Evolutionary conservation across 2,888 invertebrate genomes (phyloP), one percentile per base, ranked within the genome.

Genomic region (Plutella xylostella): DNA sequence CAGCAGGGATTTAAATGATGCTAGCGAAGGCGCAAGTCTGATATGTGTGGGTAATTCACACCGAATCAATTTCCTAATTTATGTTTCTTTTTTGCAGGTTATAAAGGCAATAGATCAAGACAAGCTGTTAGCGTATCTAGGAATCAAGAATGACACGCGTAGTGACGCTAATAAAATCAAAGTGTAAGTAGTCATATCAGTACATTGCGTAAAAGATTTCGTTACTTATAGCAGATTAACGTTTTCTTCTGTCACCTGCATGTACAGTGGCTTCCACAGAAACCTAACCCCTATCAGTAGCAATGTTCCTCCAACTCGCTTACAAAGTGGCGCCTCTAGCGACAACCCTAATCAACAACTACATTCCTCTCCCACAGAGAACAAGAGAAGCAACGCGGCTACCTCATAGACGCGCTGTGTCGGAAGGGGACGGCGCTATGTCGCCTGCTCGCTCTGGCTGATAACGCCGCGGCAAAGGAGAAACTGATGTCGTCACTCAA

Each of bases 301-400:
- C n/a, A n/a, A n/a, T n/a, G n/a, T n/a, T n/a, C n/a, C n/a, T n/a
- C n/a, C n/a, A n/a, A n/a, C n/a, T n/a, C n/a, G n/a, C n/a, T n/a
- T n/a, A n/a, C n/a, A n/a, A n/a, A n/a, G n/a, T n/a, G n/a, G n/a
- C n/a, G n/a, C n/a, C n/a, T n/a, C n/a, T n/a, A n/a, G n/a, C n/a
- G n/a, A n/a, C n/a, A n/a, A n/a, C n/a, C n/a, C n/a, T n/a, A 14
- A 33, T 33, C 4, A 14, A 33, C 7, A 22, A 12, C 7, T 40
- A 4, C 17, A 14, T 3, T 20, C 12, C 4, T 39, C 25, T 4
- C n/a, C 20, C 22, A 6, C 67, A 92, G 92, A 49, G 88, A 89
- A 53, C 94, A 95, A 88, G 97, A 97, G 52, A 92, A 92, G 61
- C 92, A 93, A 65, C 94, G 92, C 63, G 87, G 82, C 40, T 89